Percentiles rank a stretch among this genome's conserved stretches.
phyloP scores from a whole-genome alignment of 2,888 invertebrate species.

The Acanthosepion lycidas region DNA sequence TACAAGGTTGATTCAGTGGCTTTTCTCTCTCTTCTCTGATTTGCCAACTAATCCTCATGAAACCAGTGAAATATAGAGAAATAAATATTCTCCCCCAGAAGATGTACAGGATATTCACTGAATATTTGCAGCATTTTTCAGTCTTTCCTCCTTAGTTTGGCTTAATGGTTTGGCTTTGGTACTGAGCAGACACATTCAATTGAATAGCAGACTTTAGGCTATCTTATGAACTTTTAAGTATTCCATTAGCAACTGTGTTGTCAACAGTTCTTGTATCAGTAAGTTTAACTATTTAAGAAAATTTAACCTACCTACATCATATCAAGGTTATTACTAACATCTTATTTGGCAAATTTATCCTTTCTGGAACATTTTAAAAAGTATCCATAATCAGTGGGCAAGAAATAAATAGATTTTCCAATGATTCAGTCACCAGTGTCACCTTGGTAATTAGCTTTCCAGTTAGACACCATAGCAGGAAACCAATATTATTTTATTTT shows the following conservation, averaged over 20 bases:
- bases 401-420: not conserved
- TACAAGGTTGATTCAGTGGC: not conserved
- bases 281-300: not conserved
- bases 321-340: not conserved
- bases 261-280: not conserved
- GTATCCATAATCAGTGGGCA: not conserved
- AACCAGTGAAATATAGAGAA: no score
- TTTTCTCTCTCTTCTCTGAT: no score
- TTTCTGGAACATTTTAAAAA: not conserved
- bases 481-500: not conserved
- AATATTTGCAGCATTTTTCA: no score
- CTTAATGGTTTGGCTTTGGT: not conserved
- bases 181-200: not conserved
- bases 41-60: no score
- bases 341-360: not conserved
- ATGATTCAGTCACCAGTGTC: not conserved
- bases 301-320: not conserved
- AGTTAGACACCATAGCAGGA: not conserved
- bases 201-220: not conserved
- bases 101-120: no score
- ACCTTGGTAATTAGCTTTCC: not conserved
- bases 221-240: not conserved
- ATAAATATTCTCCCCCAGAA: no score
- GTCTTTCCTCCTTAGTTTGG: not conserved
- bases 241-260: not conserved